Base-by-base conservation (phyloP, 2,113 vertebrate genomes). In the Marmota flaviventris region DNA sequence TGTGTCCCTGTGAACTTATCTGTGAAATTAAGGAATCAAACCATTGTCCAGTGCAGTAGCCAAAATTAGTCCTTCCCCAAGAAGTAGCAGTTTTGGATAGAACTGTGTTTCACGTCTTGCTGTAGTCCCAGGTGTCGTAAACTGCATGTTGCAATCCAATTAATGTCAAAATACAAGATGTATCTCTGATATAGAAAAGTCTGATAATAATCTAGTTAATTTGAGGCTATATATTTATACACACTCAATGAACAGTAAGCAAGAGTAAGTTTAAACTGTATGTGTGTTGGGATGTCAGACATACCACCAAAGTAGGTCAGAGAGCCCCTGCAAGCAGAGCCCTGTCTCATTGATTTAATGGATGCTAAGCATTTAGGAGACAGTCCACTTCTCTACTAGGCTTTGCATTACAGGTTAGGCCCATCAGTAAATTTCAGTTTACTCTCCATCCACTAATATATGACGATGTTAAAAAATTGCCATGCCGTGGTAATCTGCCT, bases 61-160 rank as follows among this genome's bases (percentile, higher is more conserved):
- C 56, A 63, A 77, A 61, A 39, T 70, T 32, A 82, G 96, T 97
- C 51, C 91, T 96, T 95, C 48, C 87, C 25, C 48, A 77, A 94
- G 95, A 96, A 97, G 97, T 94, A 97, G 96, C 97, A 96, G 96
- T 97, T 98, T 96, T 90, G 48, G 97, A 93, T 89, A 97, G 95
- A 96, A 78, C 61, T 53, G 72, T 91, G 69, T 97, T 97, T 89
- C 87, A 65, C 98, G 98, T 98, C 94, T 96, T 96, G 97, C 61
- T 89, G 93, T 98, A 97, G 97, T 97, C 97, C 96, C 89, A 96
- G 27, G 9, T 97, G 85, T 98, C 97, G 91, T 98, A 96, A 98
- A 94, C 96, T 98, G 65, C 69, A 29, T 97, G 96, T 97, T 95
- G 87, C 98, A 97, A 86, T 84, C 1, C 95, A 87, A 93, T 58